These are phyloP conservation scores for Coptodon rendalli DNA, from an alignment of 2,113 vertebrate genomes.

Conservation along the genomic window DNA sequence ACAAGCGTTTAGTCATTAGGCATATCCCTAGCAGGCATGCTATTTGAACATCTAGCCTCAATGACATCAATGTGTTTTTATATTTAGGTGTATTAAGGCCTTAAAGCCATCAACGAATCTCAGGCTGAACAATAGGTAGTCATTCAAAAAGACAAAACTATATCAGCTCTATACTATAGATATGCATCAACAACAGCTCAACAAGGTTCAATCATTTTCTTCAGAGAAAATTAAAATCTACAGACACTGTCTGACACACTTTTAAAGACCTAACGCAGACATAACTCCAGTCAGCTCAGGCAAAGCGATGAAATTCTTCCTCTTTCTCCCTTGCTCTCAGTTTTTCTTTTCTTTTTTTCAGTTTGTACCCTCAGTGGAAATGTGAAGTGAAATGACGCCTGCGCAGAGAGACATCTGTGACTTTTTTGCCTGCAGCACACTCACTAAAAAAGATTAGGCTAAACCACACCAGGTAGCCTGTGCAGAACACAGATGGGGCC, in stretches of 20 bases:
- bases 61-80: background rate
- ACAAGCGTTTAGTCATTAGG: background rate
- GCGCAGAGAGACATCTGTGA: conserved; percentile 33
- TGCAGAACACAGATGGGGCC: conserved; percentile 30
- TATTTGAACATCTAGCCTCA: background rate
- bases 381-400: conserved; percentile 8
- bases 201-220: background rate
- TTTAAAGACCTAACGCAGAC: background rate
- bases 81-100: background rate
- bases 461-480: conserved; percentile 14
- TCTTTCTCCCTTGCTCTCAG: background rate
- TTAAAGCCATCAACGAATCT: background rate
- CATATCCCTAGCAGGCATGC: background rate
- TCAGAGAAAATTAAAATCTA: background rate
- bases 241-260: background rate
- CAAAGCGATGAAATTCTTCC: background rate
- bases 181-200: background rate
- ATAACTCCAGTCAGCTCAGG: background rate
- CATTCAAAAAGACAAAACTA: background rate
- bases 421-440: conserved; percentile 24
- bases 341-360: background rate
- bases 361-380: conserved; percentile 4
- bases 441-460: conserved; percentile 29
- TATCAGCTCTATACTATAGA: background rate
- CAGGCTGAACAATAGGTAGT: background rate